A percentile compares a stretch with the other conserved stretches of the same genome.
phyloP scores from a whole-genome alignment of 2,888 invertebrate species.

The Ceriagrion tenellum region DNA sequence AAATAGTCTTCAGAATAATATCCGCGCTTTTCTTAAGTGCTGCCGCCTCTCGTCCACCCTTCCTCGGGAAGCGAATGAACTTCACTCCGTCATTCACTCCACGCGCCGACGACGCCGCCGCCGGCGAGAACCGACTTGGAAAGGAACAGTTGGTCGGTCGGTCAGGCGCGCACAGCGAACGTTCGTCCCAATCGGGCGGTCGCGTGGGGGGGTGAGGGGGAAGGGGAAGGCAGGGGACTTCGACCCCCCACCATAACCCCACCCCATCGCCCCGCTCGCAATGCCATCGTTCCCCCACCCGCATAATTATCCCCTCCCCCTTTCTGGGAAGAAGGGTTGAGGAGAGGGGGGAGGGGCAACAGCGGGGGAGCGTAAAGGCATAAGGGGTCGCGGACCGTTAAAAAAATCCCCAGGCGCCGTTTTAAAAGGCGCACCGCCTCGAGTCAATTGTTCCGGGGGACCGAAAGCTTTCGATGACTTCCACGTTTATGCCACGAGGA shows the following conservation, averaged over 20 bases:
- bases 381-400: background rate
- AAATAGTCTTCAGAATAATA: too few species aligned
- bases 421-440: background rate
- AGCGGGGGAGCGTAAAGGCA: too few species aligned
- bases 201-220: too few species aligned
- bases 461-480: background rate
- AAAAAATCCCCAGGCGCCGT: slow-evolving; percentile 24
- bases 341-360: background rate
- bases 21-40: too few species aligned
- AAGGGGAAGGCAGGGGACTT: background rate
- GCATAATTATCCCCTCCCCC: background rate
- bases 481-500: too few species aligned
- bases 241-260: background rate
- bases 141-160: background rate
- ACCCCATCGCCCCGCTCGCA: background rate
- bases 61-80: slow-evolving; percentile 10
- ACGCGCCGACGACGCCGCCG: background rate
- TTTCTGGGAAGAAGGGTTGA: background rate
- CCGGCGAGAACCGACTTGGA: too few species aligned
- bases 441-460: background rate
- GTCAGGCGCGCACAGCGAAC: background rate
- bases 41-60: background rate
- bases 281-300: too few species aligned
- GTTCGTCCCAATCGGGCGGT: background rate
- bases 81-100: background rate